These are phyloP conservation scores for Stegastes partitus DNA, from an alignment of 2,113 vertebrate genomes.

Conservation along the genomic window DNA sequence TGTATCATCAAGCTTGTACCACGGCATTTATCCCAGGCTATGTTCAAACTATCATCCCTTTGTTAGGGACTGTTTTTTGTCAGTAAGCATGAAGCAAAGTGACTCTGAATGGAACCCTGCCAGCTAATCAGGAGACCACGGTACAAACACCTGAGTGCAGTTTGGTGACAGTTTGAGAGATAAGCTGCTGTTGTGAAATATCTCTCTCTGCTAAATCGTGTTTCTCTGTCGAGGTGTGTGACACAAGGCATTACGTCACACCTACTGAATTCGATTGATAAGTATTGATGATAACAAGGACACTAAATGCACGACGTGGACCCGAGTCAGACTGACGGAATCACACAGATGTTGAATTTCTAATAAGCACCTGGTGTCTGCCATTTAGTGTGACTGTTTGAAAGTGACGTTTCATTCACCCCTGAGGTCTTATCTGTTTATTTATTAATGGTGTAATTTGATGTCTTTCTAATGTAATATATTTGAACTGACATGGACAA, in stretches of 20 bases:
- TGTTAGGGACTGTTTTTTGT: not conserved
- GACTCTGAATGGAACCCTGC: conserved; percentile 9
- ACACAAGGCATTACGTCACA: not conserved
- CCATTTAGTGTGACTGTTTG: conserved; percentile 61
- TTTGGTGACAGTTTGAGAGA: conserved; percentile 13
- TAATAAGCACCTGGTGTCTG: conserved; percentile 47
- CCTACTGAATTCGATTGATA: conserved; percentile 19
- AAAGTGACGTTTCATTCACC: conserved; percentile 54
- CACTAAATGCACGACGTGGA: conserved; percentile 19
- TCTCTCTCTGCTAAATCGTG: conserved; percentile 27
- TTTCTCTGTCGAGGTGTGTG: conserved; percentile 33
- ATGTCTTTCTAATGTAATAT: conserved; percentile 72
- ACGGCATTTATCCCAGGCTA: conserved; percentile 2
- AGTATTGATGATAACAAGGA: conserved; percentile 9
- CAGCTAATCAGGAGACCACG: conserved; percentile 11
- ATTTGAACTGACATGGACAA: conserved; percentile 51
- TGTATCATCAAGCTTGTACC: conserved; percentile 1
- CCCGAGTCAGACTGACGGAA: conserved; percentile 14
- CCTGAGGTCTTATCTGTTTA: conserved; percentile 45
- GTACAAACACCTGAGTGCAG: not conserved
- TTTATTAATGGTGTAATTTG: conserved; percentile 62
- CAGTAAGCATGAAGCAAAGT: conserved; percentile 2
- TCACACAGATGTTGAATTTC: conserved; percentile 9
- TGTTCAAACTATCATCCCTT: conserved; percentile 6
- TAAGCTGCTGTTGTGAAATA: conserved; percentile 37